Percentiles rank a stretch among this genome's conserved stretches.
These are phyloP conservation scores for Leptinotarsa haldemani DNA, from an alignment of 2,888 invertebrate species.

Conservation along the genomic window DNA sequence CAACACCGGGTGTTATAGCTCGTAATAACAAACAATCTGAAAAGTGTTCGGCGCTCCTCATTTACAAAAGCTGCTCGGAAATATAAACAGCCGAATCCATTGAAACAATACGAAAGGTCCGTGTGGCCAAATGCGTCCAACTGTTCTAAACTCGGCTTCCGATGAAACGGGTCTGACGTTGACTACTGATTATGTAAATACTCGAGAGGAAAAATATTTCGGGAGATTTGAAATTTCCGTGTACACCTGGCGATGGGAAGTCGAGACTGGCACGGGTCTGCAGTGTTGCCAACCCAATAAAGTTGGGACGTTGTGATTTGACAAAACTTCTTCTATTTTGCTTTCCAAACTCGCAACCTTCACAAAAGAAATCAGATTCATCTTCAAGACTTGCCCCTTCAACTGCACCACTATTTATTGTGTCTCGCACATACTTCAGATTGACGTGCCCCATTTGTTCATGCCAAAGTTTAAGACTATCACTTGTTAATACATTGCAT, in stretches of 20 bases:
- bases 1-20: constrained; percentile 22
- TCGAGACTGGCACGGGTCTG: no score
- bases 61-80: constrained; percentile 20
- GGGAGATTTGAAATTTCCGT: background rate
- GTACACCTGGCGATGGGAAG: constrained; percentile 5
- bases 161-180: constrained; percentile 20
- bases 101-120: constrained; percentile 27
- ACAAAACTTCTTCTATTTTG: no score
- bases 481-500: no score
- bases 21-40: constrained; percentile 26
- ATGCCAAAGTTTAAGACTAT: no score
- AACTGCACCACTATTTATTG: no score
- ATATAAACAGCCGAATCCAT: constrained; percentile 21
- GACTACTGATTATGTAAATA: constrained; percentile 22
- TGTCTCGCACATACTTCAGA: no score
- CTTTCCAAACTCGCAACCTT: no score
- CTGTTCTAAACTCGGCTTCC: constrained; percentile 27
- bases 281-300: no score
- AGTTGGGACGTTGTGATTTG: no score
- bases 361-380: no score
- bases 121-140: constrained; percentile 24
- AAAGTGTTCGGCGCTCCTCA: constrained; percentile 25
- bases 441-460: no score
- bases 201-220: background rate
- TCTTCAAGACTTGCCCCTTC: no score